Evolutionary conservation across 2,888 invertebrate genomes (phyloP), one percentile per base, ranked within the genome.

Genomic region (Cryptophagus acutangulus): DNA sequence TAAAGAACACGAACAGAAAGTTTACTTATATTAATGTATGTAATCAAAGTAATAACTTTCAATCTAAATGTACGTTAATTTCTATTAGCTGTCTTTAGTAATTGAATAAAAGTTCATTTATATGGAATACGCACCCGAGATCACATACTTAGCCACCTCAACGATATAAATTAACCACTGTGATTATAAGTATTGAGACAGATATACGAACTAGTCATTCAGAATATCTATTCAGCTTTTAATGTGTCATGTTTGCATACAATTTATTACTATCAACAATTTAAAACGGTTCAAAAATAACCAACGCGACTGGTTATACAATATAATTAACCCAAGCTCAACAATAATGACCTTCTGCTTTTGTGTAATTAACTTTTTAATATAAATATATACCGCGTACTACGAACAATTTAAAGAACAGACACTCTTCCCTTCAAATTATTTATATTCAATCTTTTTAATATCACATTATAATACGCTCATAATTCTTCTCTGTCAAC

Each of bases 181-280:
- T 52, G 60, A 62, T 62, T 61, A 60, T 59, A 62, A 59, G 57
- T 56, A 54, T 51, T 53, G 48, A 46, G 47, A 44, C 44, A 48
- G 47, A 55, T 57, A 57, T 59, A 53, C 55, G 51, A 38, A 55
- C 50, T 46, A 40, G 53, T 49, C 54, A 34, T 49, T n/a, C n/a
- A 42, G 51, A 55, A 57, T 59, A 58, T 58, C 59, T 59, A 45
- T 47, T 45, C 44, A 54, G 63, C 62, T 64, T 63, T 63, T 63
- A 63, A 59, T 61, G 55, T 61, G 62, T 59, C 63, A 59, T 63
- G 61, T 64, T 57, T 52, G 51, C 43, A 54, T 49, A 52, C 56
- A 58, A 65, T 65, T 63, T 64, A 64, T 64, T 60, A 56, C 59
- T 15, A 15, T 15, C 12, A 26, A 31, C 15, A 15, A 31, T 13